These are phyloP conservation scores for Cyrtonyx montezumae DNA, from an alignment of 2,113 vertebrate species.

Conservation along the genomic window DNA sequence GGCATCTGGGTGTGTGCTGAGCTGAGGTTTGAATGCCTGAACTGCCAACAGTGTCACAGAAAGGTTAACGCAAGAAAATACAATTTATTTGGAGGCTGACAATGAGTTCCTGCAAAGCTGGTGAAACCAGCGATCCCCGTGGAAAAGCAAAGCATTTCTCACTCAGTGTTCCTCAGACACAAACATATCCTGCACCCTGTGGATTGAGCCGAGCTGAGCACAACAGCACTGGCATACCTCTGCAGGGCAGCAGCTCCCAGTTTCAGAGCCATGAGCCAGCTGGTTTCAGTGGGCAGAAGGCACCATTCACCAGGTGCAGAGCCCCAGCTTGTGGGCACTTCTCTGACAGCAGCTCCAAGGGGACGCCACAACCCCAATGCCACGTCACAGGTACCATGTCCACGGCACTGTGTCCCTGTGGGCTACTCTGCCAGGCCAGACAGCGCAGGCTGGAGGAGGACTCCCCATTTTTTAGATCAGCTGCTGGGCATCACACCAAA, in stretches of 20 bases:
- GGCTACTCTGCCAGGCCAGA: fast-evolving
- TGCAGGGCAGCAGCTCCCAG: fast-evolving
- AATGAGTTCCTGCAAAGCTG: background rate
- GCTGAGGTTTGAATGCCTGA: background rate
- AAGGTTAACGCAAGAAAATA: background rate
- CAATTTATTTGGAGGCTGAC: background rate
- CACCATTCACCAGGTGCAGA: background rate
- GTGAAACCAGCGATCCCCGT: background rate
- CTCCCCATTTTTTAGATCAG: background rate
- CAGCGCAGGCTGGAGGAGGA: fast-evolving
- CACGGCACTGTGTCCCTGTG: too few species aligned
- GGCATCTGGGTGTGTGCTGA: background rate
- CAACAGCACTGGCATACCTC: background rate
- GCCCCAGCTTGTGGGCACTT: background rate
- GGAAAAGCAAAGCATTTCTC: fast-evolving
- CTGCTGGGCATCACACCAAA: background rate
- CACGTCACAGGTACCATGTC: background rate
- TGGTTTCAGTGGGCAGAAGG: background rate
- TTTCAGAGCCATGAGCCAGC: background rate
- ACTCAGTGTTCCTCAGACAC: background rate
- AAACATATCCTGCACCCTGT: background rate
- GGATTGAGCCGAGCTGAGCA: background rate
- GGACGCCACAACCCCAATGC: background rate
- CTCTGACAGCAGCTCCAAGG: background rate
- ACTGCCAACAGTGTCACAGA: background rate